Percentiles rank a stretch among this genome's conserved stretches.
These are phyloP conservation scores for Rhabdophis nuchalis DNA, from an alignment of 2,797 vertebrate species.

Conservation along the genomic window DNA sequence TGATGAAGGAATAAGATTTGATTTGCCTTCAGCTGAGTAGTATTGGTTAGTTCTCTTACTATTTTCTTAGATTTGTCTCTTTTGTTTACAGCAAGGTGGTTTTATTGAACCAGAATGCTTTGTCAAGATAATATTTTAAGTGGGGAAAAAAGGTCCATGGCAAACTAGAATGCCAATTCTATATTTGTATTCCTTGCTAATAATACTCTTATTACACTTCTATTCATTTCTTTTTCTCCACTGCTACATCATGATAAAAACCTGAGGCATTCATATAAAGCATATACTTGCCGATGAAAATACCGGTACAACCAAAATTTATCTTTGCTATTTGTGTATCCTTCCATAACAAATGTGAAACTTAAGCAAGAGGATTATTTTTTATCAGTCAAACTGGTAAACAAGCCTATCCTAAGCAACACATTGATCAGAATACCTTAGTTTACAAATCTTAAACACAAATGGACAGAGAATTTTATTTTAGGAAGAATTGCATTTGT, in stretches of 20 bases:
- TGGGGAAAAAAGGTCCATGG: not conserved
- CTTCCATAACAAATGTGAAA: not conserved
- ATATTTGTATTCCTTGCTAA: not conserved
- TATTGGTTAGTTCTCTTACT: not conserved
- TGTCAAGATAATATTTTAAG: slow-evolving; percentile 7
- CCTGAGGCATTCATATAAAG: not conserved
- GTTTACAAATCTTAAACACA: not conserved
- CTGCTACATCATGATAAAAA: not conserved
- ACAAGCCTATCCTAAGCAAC: not conserved
- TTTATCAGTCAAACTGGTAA: not conserved
- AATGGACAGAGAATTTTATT: not conserved
- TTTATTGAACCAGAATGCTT: not conserved
- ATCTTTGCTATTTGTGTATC: not conserved
- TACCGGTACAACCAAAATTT: not conserved
- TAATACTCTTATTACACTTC: not conserved
- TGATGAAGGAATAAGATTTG: not conserved
- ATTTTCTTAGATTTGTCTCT: not conserved
- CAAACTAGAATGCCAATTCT: not conserved
- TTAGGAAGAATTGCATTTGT: not conserved
- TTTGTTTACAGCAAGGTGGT: slow-evolving; percentile 3
- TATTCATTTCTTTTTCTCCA: not conserved
- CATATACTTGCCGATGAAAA: not conserved
- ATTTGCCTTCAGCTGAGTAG: not conserved
- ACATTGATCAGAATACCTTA: not conserved
- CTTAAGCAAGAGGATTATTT: not conserved